phyloP scores from a whole-genome alignment of 1,140 invertebrate species.

The Tetramorium parvispinum region DNA sequence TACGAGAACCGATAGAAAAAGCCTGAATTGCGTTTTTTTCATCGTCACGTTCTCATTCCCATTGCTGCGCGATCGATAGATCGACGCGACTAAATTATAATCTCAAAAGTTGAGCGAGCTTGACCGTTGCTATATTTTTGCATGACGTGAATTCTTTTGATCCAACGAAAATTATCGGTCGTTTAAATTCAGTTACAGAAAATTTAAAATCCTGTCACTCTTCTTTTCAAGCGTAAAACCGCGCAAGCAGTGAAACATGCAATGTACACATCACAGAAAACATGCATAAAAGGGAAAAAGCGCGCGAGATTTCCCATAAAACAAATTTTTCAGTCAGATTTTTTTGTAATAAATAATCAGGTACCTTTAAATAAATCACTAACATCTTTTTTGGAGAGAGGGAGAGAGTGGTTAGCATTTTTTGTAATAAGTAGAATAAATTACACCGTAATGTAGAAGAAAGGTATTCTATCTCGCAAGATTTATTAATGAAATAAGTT shows the following conservation, averaged over 20 bases:
- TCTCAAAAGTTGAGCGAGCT: background rate
- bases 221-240: background rate
- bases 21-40: background rate
- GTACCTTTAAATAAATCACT: background rate
- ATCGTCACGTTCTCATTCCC: background rate
- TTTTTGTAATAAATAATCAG: background rate
- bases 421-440: background rate
- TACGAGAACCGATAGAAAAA: constrained; percentile 9
- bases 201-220: background rate
- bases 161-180: background rate
- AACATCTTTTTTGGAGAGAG: background rate
- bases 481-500: constrained; percentile 30
- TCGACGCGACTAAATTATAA: constrained; percentile 19
- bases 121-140: background rate
- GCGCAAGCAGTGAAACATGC: background rate
- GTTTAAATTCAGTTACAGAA: background rate
- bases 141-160: background rate
- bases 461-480: background rate
- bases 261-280: background rate
- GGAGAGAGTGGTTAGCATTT: background rate
- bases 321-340: background rate
- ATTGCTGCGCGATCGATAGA: constrained; percentile 19
- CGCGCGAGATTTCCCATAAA: background rate
- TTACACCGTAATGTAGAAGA: background rate
- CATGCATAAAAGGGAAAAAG: background rate